These are phyloP conservation scores for Haemorhous mexicanus DNA, from an alignment of 2,113 vertebrate genomes.

Conservation along the genomic window DNA sequence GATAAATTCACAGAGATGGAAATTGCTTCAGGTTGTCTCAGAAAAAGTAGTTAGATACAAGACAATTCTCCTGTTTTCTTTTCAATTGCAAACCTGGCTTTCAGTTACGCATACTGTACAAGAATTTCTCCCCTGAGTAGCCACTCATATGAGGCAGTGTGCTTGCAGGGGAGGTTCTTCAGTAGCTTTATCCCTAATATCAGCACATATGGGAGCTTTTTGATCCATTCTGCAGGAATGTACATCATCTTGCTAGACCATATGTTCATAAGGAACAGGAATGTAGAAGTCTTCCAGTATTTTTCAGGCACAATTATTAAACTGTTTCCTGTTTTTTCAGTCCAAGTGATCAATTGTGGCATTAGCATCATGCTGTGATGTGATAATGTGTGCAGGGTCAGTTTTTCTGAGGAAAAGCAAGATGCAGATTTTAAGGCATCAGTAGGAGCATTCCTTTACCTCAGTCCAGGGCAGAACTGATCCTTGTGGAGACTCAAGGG, in stretches of 20 bases:
- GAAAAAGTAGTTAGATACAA: not conserved
- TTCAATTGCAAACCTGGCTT: not conserved
- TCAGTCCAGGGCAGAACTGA: not conserved
- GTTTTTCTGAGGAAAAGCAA: not conserved
- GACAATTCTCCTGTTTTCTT: not conserved
- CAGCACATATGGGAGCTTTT: not conserved
- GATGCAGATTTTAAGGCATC: not conserved
- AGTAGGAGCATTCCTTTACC: not conserved
- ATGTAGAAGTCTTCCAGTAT: not conserved
- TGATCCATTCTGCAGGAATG: not conserved
- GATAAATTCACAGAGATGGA: not conserved
- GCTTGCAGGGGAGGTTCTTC: not conserved
- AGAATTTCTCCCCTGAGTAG: not conserved
- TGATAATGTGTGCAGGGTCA: fast-evolving
- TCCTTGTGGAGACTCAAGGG: not conserved
- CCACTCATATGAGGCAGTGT: not conserved
- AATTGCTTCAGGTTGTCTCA: not conserved
- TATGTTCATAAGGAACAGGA: not conserved
- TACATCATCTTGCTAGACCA: not conserved
- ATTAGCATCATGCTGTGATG: not conserved
- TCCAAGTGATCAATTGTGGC: not conserved
- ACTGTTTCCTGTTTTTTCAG: not conserved
- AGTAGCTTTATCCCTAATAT: not conserved
- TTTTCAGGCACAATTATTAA: not conserved
- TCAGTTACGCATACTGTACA: not conserved